These are phyloP conservation scores for Platycheirus albimanus DNA, from an alignment of 2,888 invertebrate species.

Conservation along the genomic window DNA sequence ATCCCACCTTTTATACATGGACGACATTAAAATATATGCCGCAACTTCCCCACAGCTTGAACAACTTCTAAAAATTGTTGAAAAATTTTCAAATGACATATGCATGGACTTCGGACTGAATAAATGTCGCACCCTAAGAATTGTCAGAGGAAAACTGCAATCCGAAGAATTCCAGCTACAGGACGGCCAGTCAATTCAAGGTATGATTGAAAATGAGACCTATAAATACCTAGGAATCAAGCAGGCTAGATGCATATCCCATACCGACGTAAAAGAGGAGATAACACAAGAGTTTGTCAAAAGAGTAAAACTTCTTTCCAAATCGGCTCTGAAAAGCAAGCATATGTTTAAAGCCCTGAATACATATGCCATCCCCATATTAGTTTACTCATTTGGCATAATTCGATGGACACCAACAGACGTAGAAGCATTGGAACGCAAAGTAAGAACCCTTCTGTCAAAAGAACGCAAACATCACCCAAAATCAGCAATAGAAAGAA, in stretches of 20 bases:
- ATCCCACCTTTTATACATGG: neutral
- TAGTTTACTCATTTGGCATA: neutral
- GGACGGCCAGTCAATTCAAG: neutral
- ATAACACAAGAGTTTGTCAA: neutral
- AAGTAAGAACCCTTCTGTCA: neutral
- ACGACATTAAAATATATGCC: neutral
- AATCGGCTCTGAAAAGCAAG: neutral
- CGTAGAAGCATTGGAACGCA: neutral
- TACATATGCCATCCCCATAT: neutral
- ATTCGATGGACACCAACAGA: neutral
- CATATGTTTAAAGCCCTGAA: conserved; percentile 1
- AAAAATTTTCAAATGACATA: conserved; percentile 2
- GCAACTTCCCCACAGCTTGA: neutral
- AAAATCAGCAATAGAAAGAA: neutral
- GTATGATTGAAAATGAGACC: neutral
- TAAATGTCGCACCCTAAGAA: neutral
- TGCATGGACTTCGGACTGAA: neutral
- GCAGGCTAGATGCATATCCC: neutral
- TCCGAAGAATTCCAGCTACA: neutral
- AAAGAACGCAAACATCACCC: neutral
- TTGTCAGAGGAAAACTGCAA: neutral
- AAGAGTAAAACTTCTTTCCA: neutral
- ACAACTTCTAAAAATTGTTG: neutral
- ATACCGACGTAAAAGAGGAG: neutral
- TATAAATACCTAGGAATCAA: neutral